These are phyloP conservation scores for Vombatus ursinus DNA, from an alignment of 2,113 vertebrate genomes.

Conservation along the genomic window DNA sequence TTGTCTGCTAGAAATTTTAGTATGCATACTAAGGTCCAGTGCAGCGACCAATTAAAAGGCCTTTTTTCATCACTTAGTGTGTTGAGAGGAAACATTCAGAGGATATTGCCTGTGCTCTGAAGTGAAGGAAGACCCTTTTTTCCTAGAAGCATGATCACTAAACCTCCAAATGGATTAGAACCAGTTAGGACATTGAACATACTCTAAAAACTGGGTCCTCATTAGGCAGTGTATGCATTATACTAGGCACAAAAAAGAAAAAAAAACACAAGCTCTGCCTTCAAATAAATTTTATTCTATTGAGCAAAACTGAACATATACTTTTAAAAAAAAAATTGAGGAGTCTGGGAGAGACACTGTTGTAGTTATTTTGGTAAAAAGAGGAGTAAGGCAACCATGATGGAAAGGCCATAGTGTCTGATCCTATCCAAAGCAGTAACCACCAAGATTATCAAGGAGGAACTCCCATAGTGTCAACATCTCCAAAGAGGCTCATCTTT, in stretches of 20 bases:
- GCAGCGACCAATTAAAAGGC: not conserved
- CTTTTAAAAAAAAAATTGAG: too few species aligned
- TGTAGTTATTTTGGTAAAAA: not conserved
- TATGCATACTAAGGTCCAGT: not conserved
- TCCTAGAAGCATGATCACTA: not conserved
- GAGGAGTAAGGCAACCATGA: slow-evolving; percentile 82
- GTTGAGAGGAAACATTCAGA: not conserved
- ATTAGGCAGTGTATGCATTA: too few species aligned
- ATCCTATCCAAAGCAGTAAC: slow-evolving; percentile 97
- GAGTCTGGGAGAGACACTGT: not conserved
- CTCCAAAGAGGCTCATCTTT: slow-evolving; percentile 97
- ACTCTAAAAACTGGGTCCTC: too few species aligned
- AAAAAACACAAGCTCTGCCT: too few species aligned
- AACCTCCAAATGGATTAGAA: not conserved
- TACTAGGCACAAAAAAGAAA: too few species aligned
- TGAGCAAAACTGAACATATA: too few species aligned
- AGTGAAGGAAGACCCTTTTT: not conserved
- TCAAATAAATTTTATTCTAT: too few species aligned
- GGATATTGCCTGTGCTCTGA: not conserved
- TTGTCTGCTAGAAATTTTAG: not conserved
- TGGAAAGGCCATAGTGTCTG: slow-evolving; percentile 95
- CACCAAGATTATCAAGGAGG: slow-evolving; percentile 97
- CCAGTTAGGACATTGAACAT: not conserved
- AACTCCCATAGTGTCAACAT: slow-evolving; percentile 97
- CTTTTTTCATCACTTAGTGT: not conserved